These are phyloP conservation scores for Pseudorasbora parva DNA, from an alignment of 2,113 vertebrate species.

Conservation along the genomic window DNA sequence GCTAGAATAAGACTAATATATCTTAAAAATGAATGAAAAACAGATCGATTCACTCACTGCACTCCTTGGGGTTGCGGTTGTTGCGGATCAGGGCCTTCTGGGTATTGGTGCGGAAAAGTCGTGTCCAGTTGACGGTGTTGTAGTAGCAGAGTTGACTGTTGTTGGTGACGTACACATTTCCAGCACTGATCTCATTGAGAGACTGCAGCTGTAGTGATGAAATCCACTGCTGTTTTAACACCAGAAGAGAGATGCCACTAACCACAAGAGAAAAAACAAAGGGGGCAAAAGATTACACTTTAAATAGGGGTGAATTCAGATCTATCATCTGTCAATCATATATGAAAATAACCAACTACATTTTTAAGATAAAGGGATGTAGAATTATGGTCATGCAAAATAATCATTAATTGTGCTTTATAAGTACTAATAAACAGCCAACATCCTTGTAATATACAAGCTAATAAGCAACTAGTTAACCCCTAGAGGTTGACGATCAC, in stretches of 20 bases:
- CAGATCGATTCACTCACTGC: conserved; percentile 82
- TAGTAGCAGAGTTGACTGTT: conserved; percentile 96
- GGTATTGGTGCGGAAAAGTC: conserved; percentile 85
- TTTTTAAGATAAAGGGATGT: no score
- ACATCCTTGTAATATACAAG: no score
- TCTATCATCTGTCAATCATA: no score
- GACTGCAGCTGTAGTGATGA: conserved; percentile 94
- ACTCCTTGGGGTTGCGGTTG: conserved; percentile 88
- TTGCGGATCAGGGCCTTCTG: conserved; percentile 90
- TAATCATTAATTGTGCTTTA: no score
- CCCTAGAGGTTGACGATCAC: no score
- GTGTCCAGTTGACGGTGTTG: conserved; percentile 95
- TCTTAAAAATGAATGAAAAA: not conserved
- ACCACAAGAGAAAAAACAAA: not conserved
- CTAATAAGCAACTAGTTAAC: no score
- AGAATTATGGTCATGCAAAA: no score
- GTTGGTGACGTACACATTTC: conserved; percentile 95
- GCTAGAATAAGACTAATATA: not conserved
- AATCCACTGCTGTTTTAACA: conserved; percentile 94
- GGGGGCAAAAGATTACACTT: not conserved
- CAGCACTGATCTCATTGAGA: conserved; percentile 93
- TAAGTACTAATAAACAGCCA: no score
- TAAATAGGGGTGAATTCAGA: not conserved
- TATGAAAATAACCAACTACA: no score
- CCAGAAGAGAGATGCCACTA: conserved; percentile 95